Evolutionary conservation across 2,888 invertebrate species (phyloP).

Genomic region (Clivina fossor): DNA sequence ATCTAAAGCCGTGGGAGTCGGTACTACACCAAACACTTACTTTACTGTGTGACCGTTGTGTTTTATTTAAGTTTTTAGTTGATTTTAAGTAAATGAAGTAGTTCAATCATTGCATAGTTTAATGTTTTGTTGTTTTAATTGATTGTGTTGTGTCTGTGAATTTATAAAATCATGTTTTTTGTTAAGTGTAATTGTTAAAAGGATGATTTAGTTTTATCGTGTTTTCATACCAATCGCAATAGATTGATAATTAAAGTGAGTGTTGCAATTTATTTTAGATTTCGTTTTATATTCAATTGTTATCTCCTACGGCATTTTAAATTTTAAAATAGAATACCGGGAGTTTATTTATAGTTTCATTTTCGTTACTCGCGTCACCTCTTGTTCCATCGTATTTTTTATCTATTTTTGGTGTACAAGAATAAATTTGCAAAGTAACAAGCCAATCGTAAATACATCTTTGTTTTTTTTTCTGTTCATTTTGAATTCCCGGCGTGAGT

Average conservation of each 20-base stretch:
- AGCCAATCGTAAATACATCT: conserved; percentile 24
- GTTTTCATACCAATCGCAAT: conserved; percentile 28
- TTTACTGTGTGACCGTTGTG: conserved; percentile 33
- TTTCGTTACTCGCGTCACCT: conserved; percentile 18
- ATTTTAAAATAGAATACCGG: conserved; percentile 28
- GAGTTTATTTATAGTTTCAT: conserved; percentile 26
- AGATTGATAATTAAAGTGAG: conserved; percentile 30
- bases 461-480: conserved; percentile 18
- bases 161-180: conserved; percentile 33
- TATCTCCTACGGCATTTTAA: conserved; percentile 31
- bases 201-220: conserved; percentile 30
- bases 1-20: conserved; percentile 50
- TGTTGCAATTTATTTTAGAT: conserved; percentile 27
- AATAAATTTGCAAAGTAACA: conserved; percentile 34
- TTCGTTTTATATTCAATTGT: conserved; percentile 19
- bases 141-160: conserved; percentile 32
- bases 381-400: conserved; percentile 17
- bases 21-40: conserved; percentile 52
- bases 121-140: conserved; percentile 33
- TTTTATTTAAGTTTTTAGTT: conserved; percentile 35
- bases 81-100: conserved; percentile 33
- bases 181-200: conserved; percentile 34
- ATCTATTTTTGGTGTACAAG: conserved; percentile 30
- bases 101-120: conserved; percentile 34
- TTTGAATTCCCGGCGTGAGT: conserved; percentile 28